Evolutionary conservation across 1,140 invertebrate genomes (phyloP), one percentile per base, ranked within the genome.

Genomic region (Drosophila sp.): DNA sequence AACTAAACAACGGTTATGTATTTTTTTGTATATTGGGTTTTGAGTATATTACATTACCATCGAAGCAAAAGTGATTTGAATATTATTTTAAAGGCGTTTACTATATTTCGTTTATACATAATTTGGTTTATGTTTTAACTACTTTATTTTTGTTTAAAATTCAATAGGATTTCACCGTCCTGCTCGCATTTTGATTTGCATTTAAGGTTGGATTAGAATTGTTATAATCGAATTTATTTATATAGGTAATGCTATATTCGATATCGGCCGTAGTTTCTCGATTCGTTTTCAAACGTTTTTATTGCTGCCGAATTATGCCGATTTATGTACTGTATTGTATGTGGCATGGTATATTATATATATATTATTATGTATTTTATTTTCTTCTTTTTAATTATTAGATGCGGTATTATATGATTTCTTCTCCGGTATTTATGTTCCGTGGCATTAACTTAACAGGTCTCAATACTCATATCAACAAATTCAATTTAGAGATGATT

Each of bases 41-140:
- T 86, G 76, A 86, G 83, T 86, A 86, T 83, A 86, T 79, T 86
- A 86, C 83, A 86, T 86, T 87, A 79, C 83, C 80, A 76, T 86
- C 76, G 83, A 87, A 86, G 83, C 83, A 86, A 86, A 76, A 83
- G 83, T 83, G 72, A 86, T 77, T 87, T 86, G 62, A 83, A 87
- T 83, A 86, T 82, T 84, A 70, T 87, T 50, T 50, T 82, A 86
- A 86, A 86, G 83, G 83, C 83, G 72, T 87, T 87, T 76, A 86
- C 83, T 87, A 86, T 83, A 73, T 75, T 68, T 86, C 76, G 72
- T 79, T 87, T 87, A 76, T 83, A 83, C 77, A 87, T 89, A 76
- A 79, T 76, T 76, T 67, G 68, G 57, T 84, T 81, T 68, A 74
- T 69, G 66, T 38, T 87, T 87, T 87, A 86, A 74, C 82, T 86